Conservation (phyloP, 1,140 invertebrate species). For the Oncopeltus fasciatus region DNA sequence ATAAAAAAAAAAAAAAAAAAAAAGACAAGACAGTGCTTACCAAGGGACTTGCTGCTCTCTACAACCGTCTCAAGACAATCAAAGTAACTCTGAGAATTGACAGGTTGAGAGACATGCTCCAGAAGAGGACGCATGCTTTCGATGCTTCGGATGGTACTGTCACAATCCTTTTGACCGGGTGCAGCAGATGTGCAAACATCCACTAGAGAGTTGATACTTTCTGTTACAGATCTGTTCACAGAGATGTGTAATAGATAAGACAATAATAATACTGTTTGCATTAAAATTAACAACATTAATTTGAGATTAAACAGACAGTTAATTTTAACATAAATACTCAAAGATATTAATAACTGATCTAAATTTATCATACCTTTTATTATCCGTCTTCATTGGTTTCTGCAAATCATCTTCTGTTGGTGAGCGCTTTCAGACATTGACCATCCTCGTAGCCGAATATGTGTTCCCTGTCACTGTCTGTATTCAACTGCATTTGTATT, state of each 20-base stretch:
- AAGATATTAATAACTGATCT: too few species aligned
- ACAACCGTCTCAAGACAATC: conserved; percentile 88
- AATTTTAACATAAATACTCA: too few species aligned
- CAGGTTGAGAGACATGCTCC: conserved; percentile 73
- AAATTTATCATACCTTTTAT: too few species aligned
- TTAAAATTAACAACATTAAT: too few species aligned
- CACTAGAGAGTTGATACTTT: conserved; percentile 81
- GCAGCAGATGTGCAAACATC: conserved; percentile 55
- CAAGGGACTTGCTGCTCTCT: conserved; percentile 75
- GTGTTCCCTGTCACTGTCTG: too few species aligned
- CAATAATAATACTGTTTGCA: not conserved
- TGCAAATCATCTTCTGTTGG: too few species aligned
- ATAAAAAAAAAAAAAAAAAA: not conserved
- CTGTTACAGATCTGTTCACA: conserved; percentile 53
- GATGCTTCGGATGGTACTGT: conserved; percentile 88
- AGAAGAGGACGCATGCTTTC: conserved; percentile 68
- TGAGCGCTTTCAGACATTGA: too few species aligned
- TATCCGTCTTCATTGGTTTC: too few species aligned
- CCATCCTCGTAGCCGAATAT: too few species aligned
- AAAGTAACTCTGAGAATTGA: conserved; percentile 81
- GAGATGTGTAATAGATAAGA: not conserved
- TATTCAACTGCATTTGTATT: too few species aligned
- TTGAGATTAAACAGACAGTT: too few species aligned
- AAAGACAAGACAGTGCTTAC: conserved; percentile 29
- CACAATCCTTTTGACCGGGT: conserved; percentile 88